phyloP scores from a whole-genome alignment of 2,113 vertebrate genomes.

The Brachyhypopomus gauderio region DNA sequence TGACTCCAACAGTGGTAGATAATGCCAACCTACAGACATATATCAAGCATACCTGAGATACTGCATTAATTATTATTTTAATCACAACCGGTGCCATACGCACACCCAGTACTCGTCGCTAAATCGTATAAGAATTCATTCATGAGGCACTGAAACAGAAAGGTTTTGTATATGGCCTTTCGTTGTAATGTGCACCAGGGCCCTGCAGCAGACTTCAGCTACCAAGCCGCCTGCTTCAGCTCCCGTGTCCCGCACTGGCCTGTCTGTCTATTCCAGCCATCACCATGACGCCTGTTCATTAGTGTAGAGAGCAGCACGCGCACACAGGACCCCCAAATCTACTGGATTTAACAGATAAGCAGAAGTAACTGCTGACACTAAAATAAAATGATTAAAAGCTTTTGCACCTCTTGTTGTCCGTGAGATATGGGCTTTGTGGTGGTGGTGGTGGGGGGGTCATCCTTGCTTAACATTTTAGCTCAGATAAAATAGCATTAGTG shows the following conservation, averaged over 20 bases:
- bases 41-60: not conserved
- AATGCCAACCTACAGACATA: not conserved
- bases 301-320: conserved; percentile 12
- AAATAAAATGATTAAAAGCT: conserved; percentile 69
- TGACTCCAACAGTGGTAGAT: not conserved
- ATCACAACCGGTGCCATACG: not conserved
- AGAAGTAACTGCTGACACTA: conserved; percentile 52
- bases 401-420: conserved; percentile 49
- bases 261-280: conserved; percentile 25
- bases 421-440: conserved; percentile 57
- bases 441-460: conserved; percentile 34
- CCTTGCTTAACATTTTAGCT: conserved; percentile 69
- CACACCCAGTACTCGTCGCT: not conserved
- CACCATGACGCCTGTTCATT: conserved; percentile 46
- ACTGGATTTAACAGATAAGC: conserved; percentile 68
- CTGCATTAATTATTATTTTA: not conserved
- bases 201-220: not conserved
- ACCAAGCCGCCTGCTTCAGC: not conserved
- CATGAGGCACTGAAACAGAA: not conserved
- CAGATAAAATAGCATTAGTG: conserved; percentile 71
- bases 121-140: not conserved
- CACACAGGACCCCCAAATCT: conserved; percentile 50
- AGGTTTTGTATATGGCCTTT: conserved; percentile 12
- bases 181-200: not conserved
- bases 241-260: not conserved